Evolutionary conservation across 2,113 vertebrate species (phyloP).

Genomic region (Electrona antarctica): DNA sequence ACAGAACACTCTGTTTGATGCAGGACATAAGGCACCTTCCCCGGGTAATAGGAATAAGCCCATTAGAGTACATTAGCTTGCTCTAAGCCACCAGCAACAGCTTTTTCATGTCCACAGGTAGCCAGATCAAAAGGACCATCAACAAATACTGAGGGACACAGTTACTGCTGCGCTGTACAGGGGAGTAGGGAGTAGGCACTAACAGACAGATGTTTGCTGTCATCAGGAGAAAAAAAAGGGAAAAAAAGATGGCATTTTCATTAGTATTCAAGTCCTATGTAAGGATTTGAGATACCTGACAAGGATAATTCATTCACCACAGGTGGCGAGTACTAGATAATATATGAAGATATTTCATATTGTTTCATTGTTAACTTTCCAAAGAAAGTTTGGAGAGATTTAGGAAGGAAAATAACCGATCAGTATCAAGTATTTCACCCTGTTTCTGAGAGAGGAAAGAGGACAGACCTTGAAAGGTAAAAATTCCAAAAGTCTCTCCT

Average conservation of each 20-base stretch:
- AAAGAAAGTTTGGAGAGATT: conserved; percentile 35
- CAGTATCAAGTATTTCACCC: conserved; percentile 21
- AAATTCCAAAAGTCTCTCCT: conserved; percentile 49
- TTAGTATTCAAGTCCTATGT: conserved; percentile 7
- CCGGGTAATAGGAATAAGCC: neutral
- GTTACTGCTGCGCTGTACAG: neutral
- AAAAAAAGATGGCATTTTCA: conserved; percentile 4
- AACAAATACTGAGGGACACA: neutral
- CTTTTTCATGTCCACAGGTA: conserved; percentile 7
- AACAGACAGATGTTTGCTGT: neutral
- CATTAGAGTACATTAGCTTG: neutral
- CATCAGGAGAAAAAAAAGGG: conserved; percentile 1
- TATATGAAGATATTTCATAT: neutral
- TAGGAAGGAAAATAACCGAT: conserved; percentile 34
- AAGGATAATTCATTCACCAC: neutral
- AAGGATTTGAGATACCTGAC: conserved; percentile 1
- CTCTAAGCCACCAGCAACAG: neutral
- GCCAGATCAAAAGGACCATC: neutral
- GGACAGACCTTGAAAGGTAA: conserved; percentile 52
- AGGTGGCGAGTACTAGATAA: neutral
- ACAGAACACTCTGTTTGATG: no score
- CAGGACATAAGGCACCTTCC: no score
- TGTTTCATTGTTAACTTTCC: neutral
- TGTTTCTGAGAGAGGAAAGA: conserved; percentile 57
- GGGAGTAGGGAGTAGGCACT: neutral